phyloP scores from a whole-genome alignment of 2,113 vertebrate species.

The Cyphomyrus discorhynchus region DNA sequence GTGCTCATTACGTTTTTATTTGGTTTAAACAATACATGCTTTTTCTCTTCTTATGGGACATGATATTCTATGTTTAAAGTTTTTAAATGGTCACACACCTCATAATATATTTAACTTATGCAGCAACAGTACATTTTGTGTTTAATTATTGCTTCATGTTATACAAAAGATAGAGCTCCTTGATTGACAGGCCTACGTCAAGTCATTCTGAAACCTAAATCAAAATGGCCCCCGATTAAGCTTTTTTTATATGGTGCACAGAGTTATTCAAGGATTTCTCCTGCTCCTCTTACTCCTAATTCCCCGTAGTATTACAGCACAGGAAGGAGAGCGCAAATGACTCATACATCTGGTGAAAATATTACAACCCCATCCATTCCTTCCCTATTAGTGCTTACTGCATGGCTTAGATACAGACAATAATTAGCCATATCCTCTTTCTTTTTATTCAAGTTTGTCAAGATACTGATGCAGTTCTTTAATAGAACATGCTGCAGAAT shows the following conservation, averaged over 20 bases:
- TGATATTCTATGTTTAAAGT: background rate
- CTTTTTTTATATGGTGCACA: background rate
- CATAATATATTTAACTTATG: background rate
- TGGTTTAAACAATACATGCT: conserved; percentile 39
- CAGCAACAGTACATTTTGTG: background rate
- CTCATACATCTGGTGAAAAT: conserved; percentile 1
- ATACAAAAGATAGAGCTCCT: background rate
- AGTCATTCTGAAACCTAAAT: background rate
- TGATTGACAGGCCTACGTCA: background rate
- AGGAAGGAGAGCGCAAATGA: conserved; percentile 11
- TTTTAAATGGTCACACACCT: background rate
- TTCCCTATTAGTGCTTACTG: background rate
- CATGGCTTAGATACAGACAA: background rate
- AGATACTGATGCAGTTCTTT: background rate
- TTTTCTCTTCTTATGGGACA: conserved; percentile 35
- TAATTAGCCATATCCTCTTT: background rate
- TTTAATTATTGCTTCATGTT: background rate
- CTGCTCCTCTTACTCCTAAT: background rate
- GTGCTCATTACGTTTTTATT: conserved; percentile 32
- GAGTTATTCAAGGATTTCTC: background rate
- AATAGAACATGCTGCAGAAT: background rate
- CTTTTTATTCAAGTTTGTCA: background rate
- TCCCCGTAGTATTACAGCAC: background rate
- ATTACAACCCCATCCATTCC: background rate
- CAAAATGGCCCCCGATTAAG: background rate